phyloP scores from a whole-genome alignment of 2,113 vertebrate genomes.

The Psophia crepitans region DNA sequence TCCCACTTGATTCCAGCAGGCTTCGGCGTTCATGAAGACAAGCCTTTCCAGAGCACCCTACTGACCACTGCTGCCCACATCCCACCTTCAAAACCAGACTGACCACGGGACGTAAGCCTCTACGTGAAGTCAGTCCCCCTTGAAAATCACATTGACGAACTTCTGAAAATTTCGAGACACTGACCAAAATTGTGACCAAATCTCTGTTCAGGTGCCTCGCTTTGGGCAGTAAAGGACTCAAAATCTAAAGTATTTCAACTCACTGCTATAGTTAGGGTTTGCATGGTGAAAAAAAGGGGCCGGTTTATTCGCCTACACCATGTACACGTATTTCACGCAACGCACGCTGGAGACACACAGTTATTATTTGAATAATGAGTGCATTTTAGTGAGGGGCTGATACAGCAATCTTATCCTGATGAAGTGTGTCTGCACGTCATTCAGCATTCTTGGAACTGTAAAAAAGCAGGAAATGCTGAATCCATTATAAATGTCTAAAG shows the following conservation, averaged over 20 bases:
- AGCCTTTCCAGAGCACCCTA: neutral
- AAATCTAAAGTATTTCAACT: neutral
- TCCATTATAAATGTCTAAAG: conserved; percentile 57
- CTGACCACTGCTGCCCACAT: neutral
- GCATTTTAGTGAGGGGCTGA: conserved; percentile 61
- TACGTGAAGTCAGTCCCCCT: neutral
- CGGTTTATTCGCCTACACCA: conserved; percentile 19
- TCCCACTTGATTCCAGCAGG: neutral
- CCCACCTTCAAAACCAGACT: neutral
- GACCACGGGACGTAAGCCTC: neutral
- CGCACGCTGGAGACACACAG: conserved; percentile 48
- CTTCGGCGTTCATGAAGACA: neutral
- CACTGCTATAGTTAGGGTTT: neutral
- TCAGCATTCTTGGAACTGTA: conserved; percentile 49
- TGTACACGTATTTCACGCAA: conserved; percentile 46
- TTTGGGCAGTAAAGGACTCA: neutral
- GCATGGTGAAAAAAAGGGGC: neutral
- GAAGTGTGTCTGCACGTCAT: conserved; percentile 57
- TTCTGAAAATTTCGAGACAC: neutral
- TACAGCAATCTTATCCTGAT: conserved; percentile 62
- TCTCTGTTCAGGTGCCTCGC: neutral
- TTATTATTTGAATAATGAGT: conserved; percentile 61
- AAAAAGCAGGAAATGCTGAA: conserved; percentile 65
- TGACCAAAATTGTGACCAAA: neutral
- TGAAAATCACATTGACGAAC: neutral